Conservation (phyloP, 1,140 invertebrate species). For the Dicyema japonicum region DNA sequence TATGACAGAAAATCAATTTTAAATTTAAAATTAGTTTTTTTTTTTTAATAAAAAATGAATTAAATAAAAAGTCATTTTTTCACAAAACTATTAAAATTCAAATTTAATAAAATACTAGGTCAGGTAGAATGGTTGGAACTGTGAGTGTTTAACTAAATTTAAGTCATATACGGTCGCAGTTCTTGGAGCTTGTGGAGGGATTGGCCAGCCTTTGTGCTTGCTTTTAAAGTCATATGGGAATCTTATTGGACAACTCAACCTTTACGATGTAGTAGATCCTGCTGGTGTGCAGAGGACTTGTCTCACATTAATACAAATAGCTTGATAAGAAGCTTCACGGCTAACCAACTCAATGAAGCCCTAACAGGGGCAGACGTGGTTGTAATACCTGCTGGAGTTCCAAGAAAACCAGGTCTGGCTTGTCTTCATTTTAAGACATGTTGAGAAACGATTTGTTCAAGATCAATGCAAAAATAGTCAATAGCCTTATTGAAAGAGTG, state of each 20-base stretch:
- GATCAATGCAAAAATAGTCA: conserved; percentile 81
- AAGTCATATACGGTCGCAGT: too few species aligned
- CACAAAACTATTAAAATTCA: too few species aligned
- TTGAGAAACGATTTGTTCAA: conserved; percentile 71
- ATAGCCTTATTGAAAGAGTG: conserved; percentile 41
- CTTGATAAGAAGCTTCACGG: conserved; percentile 43
- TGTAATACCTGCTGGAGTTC: conserved; percentile 81
- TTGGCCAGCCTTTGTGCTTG: conserved; percentile 76
- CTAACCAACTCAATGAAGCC: conserved; percentile 35
- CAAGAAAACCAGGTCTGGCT: conserved; percentile 66
- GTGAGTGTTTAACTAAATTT: too few species aligned
- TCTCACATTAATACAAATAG: conserved; percentile 69
- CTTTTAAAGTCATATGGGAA: conserved; percentile 66
- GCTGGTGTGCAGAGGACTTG: conserved; percentile 67
- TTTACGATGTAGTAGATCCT: conserved; percentile 83
- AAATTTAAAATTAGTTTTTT: too few species aligned
- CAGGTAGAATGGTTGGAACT: too few species aligned
- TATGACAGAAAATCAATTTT: too few species aligned
- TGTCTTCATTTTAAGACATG: too few species aligned
- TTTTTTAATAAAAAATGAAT: too few species aligned
- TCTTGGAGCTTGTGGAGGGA: conserved; percentile 71
- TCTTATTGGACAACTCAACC: conserved; percentile 37
- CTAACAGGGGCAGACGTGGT: conserved; percentile 41
- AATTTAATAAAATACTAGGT: too few species aligned
- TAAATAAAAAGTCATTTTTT: too few species aligned